These are phyloP conservation scores for Cyaniris semiargus DNA, from an alignment of 2,888 invertebrate species.

Conservation along the genomic window DNA sequence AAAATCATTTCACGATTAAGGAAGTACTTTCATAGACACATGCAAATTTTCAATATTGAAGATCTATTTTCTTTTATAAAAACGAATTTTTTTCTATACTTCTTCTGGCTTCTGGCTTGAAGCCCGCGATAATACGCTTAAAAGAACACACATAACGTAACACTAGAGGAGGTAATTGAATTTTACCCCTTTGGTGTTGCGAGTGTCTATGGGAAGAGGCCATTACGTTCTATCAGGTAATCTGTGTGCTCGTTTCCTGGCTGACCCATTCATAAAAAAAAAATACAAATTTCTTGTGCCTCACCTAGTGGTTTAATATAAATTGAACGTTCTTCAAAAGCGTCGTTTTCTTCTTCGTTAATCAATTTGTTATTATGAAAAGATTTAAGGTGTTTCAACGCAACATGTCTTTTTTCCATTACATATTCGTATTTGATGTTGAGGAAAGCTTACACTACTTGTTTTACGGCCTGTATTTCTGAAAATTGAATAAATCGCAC, in stretches of 20 bases:
- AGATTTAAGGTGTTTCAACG: slow-evolving; percentile 65
- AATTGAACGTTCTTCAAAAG: slow-evolving; percentile 48
- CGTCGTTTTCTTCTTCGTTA: slow-evolving; percentile 62
- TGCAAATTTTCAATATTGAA: too few relatives aligned
- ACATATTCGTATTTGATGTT: slow-evolving; percentile 72
- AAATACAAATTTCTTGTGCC: not conserved
- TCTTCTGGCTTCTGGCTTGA: too few relatives aligned
- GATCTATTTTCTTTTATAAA: too few relatives aligned
- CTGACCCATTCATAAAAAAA: not conserved
- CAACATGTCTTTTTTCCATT: slow-evolving; percentile 74
- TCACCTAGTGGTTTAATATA: slow-evolving; percentile 55
- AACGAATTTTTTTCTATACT: too few relatives aligned
- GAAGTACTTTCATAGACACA: too few relatives aligned
- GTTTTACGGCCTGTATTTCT: not conserved
- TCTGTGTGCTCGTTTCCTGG: not conserved
- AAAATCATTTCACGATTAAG: too few relatives aligned
- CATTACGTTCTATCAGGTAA: not conserved
- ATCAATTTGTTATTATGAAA: slow-evolving; percentile 67
- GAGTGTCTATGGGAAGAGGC: not conserved
- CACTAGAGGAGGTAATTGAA: too few relatives aligned
- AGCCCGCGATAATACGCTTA: too few relatives aligned
- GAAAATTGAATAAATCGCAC: not conserved
- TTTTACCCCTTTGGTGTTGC: too few relatives aligned
- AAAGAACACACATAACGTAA: too few relatives aligned
- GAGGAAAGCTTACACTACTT: slow-evolving; percentile 59